phyloP scores from a whole-genome alignment of 2,113 vertebrate genomes.

The Chelonoidis abingdonii region DNA sequence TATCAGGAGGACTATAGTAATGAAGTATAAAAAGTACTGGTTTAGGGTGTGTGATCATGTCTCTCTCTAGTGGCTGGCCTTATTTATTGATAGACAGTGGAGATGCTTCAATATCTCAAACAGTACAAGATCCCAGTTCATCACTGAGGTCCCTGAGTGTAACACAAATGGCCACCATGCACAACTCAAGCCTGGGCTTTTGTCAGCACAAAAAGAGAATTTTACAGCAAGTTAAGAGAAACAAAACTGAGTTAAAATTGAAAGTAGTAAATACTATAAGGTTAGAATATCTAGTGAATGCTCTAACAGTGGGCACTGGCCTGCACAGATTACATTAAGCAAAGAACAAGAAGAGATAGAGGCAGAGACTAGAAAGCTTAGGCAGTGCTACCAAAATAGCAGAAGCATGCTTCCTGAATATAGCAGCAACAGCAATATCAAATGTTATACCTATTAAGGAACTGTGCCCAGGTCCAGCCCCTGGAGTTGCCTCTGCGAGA shows the following conservation, averaged over 20 bases:
- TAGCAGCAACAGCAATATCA: background rate
- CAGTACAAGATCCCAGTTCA: background rate
- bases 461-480: background rate
- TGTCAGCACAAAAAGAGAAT: background rate
- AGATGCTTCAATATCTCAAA: background rate
- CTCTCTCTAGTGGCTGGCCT: background rate
- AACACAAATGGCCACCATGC: background rate
- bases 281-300: background rate
- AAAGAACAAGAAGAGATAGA: background rate
- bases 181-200: background rate
- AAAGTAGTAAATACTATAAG: background rate
- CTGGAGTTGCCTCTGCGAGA: background rate
- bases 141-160: background rate
- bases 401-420: background rate
- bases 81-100: background rate
- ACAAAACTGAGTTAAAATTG: background rate
- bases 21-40: background rate
- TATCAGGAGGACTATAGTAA: background rate
- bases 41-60: background rate
- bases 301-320: background rate
- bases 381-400: background rate
- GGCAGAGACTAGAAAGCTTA: background rate
- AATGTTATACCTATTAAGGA: background rate
- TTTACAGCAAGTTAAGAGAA: background rate
- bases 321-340: background rate